These are phyloP conservation scores for Galaxea fascicularis DNA, from an alignment of 92 coral and sea anemone species.

Conservation along the genomic window DNA sequence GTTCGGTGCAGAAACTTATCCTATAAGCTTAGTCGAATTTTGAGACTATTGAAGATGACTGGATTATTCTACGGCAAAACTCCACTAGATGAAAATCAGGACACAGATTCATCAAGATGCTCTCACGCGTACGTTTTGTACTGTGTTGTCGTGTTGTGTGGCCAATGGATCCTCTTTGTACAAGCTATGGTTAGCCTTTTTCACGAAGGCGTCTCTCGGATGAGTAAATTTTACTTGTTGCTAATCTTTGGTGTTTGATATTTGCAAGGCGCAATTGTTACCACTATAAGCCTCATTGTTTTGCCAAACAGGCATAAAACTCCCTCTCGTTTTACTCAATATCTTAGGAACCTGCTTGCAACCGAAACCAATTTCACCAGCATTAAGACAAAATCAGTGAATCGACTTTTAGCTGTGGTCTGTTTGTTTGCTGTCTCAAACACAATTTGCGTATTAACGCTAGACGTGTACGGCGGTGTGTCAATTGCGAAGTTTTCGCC, in stretches of 20 bases:
- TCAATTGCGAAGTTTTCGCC: conserved; percentile 14
- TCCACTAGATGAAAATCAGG: neutral
- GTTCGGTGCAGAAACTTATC: conserved; percentile 1
- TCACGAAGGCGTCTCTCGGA: neutral
- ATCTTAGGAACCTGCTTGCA: neutral
- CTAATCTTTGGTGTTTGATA: conserved; percentile 7
- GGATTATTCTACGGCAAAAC: conserved; percentile 15
- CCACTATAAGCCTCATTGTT: neutral
- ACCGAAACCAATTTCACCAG: neutral
- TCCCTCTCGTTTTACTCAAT: neutral
- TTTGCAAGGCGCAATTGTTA: neutral
- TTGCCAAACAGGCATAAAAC: neutral
- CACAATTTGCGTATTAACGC: neutral
- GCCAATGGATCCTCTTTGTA: neutral
- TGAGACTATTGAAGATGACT: conserved; percentile 5
- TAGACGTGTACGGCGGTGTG: neutral
- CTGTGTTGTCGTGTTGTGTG: neutral
- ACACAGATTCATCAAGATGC: neutral
- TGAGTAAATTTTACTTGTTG: neutral
- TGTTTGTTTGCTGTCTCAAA: neutral
- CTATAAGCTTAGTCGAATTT: neutral
- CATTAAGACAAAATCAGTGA: neutral
- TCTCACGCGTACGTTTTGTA: neutral
- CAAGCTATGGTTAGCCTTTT: conserved; percentile 3
- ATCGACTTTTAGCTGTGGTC: neutral